Evolutionary conservation across 1,140 invertebrate genomes (phyloP).

Genomic region (Oscheius sp.): DNA sequence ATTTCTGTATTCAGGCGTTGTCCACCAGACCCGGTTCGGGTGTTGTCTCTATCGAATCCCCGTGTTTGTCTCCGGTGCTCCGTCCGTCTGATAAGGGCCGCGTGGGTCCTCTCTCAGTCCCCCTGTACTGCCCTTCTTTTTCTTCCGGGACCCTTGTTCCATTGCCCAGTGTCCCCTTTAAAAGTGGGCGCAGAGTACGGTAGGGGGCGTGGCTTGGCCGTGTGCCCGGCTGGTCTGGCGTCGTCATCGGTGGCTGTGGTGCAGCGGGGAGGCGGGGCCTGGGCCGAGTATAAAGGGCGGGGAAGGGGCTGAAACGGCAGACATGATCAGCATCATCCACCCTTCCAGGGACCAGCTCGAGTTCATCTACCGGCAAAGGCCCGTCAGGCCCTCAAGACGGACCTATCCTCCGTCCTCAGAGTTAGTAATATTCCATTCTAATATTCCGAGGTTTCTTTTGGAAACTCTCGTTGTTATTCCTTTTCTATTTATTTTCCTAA

Average conservation of each 20-base stretch:
- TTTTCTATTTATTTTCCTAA: no score
- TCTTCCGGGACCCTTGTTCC: no score
- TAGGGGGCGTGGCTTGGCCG: not conserved
- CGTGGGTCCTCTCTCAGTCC: no score
- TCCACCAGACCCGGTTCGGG: no score
- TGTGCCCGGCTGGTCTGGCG: not conserved
- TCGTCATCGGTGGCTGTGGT: not conserved
- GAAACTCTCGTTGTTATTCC: no score
- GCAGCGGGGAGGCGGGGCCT: not conserved
- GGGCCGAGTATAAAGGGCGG: not conserved
- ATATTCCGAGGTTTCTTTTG: not conserved
- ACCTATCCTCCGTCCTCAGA: not conserved
- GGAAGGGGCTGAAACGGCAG: not conserved
- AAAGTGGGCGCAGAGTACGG: not conserved
- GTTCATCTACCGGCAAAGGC: conserved; percentile 31
- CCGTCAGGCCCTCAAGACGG: not conserved
- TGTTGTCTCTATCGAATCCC: no score
- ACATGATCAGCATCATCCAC: conserved; percentile 45
- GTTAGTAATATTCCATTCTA: not conserved
- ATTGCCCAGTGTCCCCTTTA: not conserved
- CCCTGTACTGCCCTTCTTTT: no score
- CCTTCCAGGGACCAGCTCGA: conserved; percentile 36
- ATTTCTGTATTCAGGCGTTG: no score
- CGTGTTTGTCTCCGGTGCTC: no score
- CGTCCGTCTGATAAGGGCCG: no score